These are phyloP conservation scores for Gastracanthus pulcherrimus DNA, from an alignment of 2,888 invertebrate species.

Conservation along the genomic window DNA sequence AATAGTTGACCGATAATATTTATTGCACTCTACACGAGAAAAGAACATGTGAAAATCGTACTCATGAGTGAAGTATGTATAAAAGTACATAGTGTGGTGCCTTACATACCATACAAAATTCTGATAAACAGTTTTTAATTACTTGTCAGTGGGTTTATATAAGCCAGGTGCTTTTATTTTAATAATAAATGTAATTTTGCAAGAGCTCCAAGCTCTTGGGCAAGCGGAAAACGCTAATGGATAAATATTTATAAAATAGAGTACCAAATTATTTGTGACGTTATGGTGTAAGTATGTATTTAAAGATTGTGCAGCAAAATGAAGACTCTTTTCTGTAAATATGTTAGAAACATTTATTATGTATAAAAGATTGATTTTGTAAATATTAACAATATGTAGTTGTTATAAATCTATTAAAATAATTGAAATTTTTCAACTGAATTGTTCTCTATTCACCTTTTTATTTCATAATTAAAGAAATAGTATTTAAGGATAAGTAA, in stretches of 20 bases:
- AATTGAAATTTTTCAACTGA: constrained; percentile 37
- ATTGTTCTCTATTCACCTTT: not conserved
- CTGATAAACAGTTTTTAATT: constrained; percentile 16
- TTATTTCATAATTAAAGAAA: too few species aligned
- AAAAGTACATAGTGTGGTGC: constrained; percentile 48
- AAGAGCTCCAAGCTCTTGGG: constrained; percentile 6
- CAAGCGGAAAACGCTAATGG: not conserved
- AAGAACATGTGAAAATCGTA: constrained; percentile 4
- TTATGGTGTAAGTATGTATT: constrained; percentile 37
- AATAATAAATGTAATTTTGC: not conserved
- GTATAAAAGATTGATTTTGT: constrained; percentile 48
- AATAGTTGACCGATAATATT: constrained; percentile 12
- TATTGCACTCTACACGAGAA: constrained; percentile 16
- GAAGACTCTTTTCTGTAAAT: constrained; percentile 42
- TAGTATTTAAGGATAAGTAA: too few species aligned
- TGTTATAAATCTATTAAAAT: constrained; percentile 55
- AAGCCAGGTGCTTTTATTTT: constrained; percentile 42
- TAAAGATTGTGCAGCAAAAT: constrained; percentile 23
- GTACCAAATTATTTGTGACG: constrained; percentile 19
- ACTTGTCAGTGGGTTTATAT: constrained; percentile 18
- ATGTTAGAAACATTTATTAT: constrained; percentile 37
- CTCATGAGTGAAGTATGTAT: constrained; percentile 35
- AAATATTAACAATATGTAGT: constrained; percentile 43
- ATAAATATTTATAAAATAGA: constrained; percentile 19
- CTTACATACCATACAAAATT: constrained; percentile 50